Base-by-base conservation (phyloP, 2,888 invertebrate genomes). In the Aromia moschata region DNA sequence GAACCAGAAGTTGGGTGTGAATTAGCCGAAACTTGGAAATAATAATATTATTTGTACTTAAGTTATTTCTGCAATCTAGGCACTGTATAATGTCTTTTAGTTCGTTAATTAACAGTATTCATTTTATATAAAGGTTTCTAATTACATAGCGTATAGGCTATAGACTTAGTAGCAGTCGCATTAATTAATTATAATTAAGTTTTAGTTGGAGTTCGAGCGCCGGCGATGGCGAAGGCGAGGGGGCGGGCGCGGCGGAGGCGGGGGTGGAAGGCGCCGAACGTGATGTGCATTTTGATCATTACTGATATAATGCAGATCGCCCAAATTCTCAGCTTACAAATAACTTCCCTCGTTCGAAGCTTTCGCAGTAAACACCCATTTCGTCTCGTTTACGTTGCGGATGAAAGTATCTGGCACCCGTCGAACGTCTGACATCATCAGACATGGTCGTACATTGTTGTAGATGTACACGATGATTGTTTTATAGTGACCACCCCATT, bases 111-210 rank as follows among this genome's bases (percentile, higher is more conserved):
- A 84, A 83, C 82, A 81, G 83, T 83, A 84, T 84, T 84, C 84
- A 84, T 83, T 84, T 83, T 83, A 82, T 82, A 84, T 83, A 84
- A 84, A 84, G 84, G 83, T 83, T 83, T 83, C 83, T 84, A 84
- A 84, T 84, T 84, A 84, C 83, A 80, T 77, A 79, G 79, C 77
- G 77, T 79, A 85, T 78, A 79, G 80, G 84, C 85, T 84, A 80
- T 84, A 81, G 77, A 78, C 79, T 79, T 77, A 73, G 72, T 72
- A 74, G 71, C 73, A 74, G 74, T 75, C 76, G 72, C 74, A 76
- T 75, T 76, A 75, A 76, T 75, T 89, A 89, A 89, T 89, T 89
- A 89, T 89, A 89, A 89, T 89, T 88, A 89, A 89, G 89, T 89
- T 89, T 89, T 87, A 89, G 89, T 88, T 89, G 72, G 76, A 76